These are phyloP conservation scores for Mesodorylaimus sp. DNA, from an alignment of 2,888 invertebrate species.

Conservation along the genomic window DNA sequence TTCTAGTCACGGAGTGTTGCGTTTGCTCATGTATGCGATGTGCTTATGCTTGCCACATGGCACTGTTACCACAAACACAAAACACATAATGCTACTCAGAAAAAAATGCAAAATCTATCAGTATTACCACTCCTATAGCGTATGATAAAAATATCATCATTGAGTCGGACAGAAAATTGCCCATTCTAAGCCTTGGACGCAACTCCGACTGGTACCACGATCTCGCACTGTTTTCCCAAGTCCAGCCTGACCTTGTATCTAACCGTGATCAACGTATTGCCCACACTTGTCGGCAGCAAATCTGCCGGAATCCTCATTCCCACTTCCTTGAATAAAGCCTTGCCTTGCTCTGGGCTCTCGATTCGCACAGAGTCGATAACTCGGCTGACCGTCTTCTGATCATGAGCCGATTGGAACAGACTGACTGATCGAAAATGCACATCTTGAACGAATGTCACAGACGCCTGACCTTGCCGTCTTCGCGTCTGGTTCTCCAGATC, in stretches of 20 bases:
- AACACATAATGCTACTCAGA: too few relatives aligned
- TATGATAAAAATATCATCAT: too few relatives aligned
- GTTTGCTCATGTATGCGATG: too few relatives aligned
- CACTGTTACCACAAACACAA: too few relatives aligned
- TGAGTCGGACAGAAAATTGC: too few relatives aligned
- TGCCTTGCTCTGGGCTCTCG: neutral
- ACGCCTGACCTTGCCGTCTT: too few relatives aligned
- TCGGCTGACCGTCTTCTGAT: neutral
- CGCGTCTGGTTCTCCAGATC: neutral
- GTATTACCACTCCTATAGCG: too few relatives aligned
- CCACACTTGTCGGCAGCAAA: neutral
- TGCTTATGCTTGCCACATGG: too few relatives aligned
- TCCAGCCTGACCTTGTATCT: neutral
- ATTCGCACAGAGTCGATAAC: neutral
- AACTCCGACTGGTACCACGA: neutral
- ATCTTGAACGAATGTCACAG: neutral
- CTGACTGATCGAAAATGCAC: slow-evolving; percentile 1
- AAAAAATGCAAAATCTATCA: too few relatives aligned
- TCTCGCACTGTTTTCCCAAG: neutral
- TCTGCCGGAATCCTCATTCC: neutral
- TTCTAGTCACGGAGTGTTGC: too few relatives aligned
- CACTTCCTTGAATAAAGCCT: too few relatives aligned
- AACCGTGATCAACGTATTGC: neutral
- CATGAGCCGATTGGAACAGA: slow-evolving; percentile 1
- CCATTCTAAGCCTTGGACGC: too few relatives aligned